A percentile compares a stretch with the other conserved stretches of the same genome.
phyloP scores from a whole-genome alignment of 2,113 vertebrate genomes.

The Herpailurus yagouaroundi region DNA sequence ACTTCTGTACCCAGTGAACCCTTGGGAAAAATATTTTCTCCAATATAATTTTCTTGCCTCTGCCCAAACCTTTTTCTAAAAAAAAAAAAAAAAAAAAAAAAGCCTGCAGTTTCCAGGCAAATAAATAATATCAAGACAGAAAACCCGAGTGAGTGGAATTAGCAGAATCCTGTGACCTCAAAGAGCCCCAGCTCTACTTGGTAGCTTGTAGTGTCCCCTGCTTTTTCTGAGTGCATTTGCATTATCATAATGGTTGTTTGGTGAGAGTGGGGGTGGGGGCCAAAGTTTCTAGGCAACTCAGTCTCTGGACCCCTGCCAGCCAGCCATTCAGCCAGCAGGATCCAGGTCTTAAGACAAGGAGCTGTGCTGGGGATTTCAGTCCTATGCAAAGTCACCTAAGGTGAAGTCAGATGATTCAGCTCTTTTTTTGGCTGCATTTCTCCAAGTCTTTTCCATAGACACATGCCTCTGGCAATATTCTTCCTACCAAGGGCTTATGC shows the following conservation, averaged over 20 bases:
- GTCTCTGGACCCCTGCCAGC: background rate
- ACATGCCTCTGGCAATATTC: background rate
- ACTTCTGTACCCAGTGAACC: background rate
- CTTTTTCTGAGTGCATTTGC: slow-evolving; percentile 18
- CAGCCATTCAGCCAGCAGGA: background rate
- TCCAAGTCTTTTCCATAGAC: slow-evolving; percentile 36
- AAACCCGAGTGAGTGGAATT: slow-evolving; percentile 36
- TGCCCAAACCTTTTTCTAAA: background rate
- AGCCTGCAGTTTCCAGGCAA: slow-evolving; percentile 9
- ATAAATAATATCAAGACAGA: slow-evolving; percentile 39
- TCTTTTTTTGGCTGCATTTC: background rate
- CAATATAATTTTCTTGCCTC: background rate
- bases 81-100: slow-evolving; percentile 41
- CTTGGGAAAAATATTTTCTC: background rate
- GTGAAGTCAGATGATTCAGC: slow-evolving; percentile 53
- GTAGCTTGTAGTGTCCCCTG: background rate
- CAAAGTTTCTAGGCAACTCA: background rate
- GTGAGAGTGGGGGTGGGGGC: background rate
- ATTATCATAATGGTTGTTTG: background rate
- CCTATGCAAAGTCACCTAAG: slow-evolving; percentile 39
- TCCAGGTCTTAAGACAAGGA: background rate
- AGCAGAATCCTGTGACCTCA: background rate
- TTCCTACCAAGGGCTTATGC: background rate
- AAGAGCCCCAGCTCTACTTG: background rate
- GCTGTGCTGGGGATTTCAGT: background rate